Conservation (phyloP, 2,113 vertebrate genomes). For the Oryzias melastigma region DNA sequence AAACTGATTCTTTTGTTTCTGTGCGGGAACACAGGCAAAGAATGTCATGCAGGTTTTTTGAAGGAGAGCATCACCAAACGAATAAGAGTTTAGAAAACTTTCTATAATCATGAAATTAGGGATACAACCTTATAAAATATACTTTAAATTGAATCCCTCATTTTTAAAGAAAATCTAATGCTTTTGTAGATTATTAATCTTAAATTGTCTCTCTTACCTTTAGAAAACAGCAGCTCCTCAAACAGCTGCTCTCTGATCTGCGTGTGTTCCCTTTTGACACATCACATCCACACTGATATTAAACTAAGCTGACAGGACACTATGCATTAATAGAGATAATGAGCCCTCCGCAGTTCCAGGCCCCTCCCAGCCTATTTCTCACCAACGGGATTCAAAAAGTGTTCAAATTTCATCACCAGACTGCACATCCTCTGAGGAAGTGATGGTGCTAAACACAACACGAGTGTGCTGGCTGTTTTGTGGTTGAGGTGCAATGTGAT, state of each 20-base stretch:
- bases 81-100: no score
- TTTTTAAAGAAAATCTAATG: no score
- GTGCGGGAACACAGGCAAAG: neutral
- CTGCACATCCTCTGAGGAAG: conserved; percentile 30
- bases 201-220: conserved; percentile 13
- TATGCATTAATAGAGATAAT: conserved; percentile 33
- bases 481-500: conserved; percentile 1
- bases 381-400: conserved; percentile 3
- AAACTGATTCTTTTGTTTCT: conserved; percentile 15
- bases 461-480: neutral
- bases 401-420: conserved; percentile 13
- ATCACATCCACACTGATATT: neutral
- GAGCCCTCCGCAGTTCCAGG: conserved; percentile 17
- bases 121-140: no score
- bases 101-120: no score
- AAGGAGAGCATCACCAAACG: neutral
- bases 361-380: neutral
- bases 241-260: conserved; percentile 21
- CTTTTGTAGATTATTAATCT: neutral
- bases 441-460: conserved; percentile 3
- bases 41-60: neutral
- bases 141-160: no score
- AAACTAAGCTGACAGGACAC: conserved; percentile 34
- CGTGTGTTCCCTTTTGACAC: conserved; percentile 31
- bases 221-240: conserved; percentile 5